Evolutionary conservation across 2,113 vertebrate genomes (phyloP), one percentile per base, ranked within the genome.

Genomic region (Bagarius yarrelli): DNA sequence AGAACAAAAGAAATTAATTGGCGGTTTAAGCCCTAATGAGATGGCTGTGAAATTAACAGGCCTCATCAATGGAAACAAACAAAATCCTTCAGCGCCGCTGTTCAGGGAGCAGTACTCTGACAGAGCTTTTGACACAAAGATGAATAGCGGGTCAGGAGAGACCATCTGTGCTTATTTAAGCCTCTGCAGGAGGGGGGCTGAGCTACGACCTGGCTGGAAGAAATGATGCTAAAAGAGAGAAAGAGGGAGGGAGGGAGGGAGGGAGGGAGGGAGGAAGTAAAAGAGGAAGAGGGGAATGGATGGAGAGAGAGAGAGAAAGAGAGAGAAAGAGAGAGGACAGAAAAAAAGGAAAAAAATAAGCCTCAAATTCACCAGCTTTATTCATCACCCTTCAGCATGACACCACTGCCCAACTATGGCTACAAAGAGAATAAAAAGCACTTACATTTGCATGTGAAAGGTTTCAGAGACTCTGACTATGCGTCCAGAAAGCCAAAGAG

Each of bases 1-100:
- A 94, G 95, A 95, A 97, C 96, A 97, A 97, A 97, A 92, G 94
- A 86, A 96, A 96, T 98, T 97, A 98, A 97, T 97, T 97, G 96
- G 94, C 94, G 95, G 95, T 96, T 97, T 96, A 95, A 93, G 94
- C 94, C 75, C 95, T 96, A 97, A 97, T 97, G 96, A 96, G 96
- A 95, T 93, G 91, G 93, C 95, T 92, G 95, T 86, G 94, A 95
- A 97, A 96, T 95, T 94, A 96, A 94, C 94, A 92, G 92, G 90
- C 90, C 95, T 93, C 94, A 89, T 94, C 96, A 94, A 94, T 95
- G 92, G 95, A 95, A 96, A 96, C 95, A 97, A 97, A 96, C 95
- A 94, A 93, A 93, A 94, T 91, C 94, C 94, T 93, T 93, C 90
- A 92, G 94, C 90, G 90, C 92, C 70, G 93, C 93, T 92, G 93